Evolutionary conservation across 2,888 invertebrate genomes (phyloP).

Genomic region (Phengaris alcon): DNA sequence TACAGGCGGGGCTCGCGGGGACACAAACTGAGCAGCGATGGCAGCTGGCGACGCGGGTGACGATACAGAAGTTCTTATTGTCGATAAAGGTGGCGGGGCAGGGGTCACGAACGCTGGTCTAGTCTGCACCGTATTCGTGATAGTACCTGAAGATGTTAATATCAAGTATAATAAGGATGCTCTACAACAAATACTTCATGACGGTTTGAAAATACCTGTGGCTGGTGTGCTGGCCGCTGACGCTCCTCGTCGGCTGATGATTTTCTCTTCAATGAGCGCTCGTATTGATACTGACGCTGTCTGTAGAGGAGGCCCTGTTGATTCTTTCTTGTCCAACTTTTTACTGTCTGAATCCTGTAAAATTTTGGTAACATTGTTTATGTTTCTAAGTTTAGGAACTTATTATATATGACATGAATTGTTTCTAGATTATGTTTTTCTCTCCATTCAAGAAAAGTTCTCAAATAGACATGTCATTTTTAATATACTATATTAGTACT

Average conservation of each 20-base stretch:
- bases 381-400: too few species aligned
- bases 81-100: slow-evolving; percentile 68
- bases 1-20: slow-evolving; percentile 68
- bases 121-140: slow-evolving; percentile 51
- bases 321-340: slow-evolving; percentile 91
- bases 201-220: slow-evolving; percentile 46
- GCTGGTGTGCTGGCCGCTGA: slow-evolving; percentile 53
- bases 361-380: neutral
- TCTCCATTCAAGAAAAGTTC: too few species aligned
- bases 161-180: neutral
- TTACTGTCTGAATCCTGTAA: slow-evolving; percentile 89
- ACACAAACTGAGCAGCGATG: slow-evolving; percentile 70
- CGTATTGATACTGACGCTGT: slow-evolving; percentile 95
- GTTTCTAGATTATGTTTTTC: too few species aligned
- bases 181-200: neutral
- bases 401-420: too few species aligned
- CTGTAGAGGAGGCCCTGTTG: slow-evolving; percentile 90
- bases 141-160: slow-evolving; percentile 47
- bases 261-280: slow-evolving; percentile 95
- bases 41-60: slow-evolving; percentile 68
- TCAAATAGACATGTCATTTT: too few species aligned
- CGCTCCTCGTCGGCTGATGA: slow-evolving; percentile 90
- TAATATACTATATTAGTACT: too few species aligned
- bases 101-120: slow-evolving; percentile 67
- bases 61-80: slow-evolving; percentile 56